Evolutionary conservation across 2,113 vertebrate genomes (phyloP), one percentile per base, ranked within the genome.

Genomic region (Sander vitreus): DNA sequence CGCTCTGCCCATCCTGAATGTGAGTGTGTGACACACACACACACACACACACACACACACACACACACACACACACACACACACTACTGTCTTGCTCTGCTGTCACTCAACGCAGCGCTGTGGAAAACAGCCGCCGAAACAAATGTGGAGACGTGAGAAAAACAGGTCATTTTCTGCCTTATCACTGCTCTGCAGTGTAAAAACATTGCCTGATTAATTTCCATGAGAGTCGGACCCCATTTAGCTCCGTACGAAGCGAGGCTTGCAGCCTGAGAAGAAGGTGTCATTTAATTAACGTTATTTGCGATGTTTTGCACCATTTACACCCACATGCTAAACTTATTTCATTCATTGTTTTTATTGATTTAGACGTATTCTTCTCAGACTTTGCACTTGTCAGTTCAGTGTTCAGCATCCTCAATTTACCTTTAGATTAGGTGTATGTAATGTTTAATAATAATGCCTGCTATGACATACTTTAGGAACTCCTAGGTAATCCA

Each of bases 191-290:
- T 47, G 80, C 48, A 48, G 68, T 43, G 21, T 11, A 33, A 67
- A 33, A 80, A 76, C 72, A 66, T 4, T 7, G 23, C 18, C 80
- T 77, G 73, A 84, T 80, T 87, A 27, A 84, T 80, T 84, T 71
- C 48, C 73, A 12, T 1, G 8, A 45, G 76, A 76, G 76, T 51
- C 72, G 14, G 43, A 83, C n/a, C 77, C 84, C 72, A 59, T 84
- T 87, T 69, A 80, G 85, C 48, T 21, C 8, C 0, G 15, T 0
- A 6, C 5, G 30, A 45, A 4, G 1, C 1, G 50, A 63, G 25
- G 33, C 55, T 43, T 70, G 69, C 63, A 54, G 70, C 60, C 65
- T 5, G 62, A 53, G 15, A 19, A 53, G 15, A 19, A 13, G 18
- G 19, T 12, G 3, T 21, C 27, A 19, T 74, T 70, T 69, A 70